Base-by-base conservation (phyloP, 2,888 invertebrate genomes). In the Graphium colonna region DNA sequence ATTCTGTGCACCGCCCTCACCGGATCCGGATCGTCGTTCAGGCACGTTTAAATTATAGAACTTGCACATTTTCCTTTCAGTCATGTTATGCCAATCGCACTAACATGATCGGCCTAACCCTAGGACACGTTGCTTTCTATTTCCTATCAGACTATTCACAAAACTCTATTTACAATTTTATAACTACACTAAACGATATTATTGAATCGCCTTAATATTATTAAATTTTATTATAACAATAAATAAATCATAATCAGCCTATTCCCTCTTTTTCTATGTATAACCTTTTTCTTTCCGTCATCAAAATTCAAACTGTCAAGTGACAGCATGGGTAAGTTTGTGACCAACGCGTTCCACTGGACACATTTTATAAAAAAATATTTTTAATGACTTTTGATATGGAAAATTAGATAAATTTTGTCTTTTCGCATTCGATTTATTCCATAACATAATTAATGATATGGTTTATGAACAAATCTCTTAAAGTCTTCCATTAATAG, bases 211-310 rank as follows among this genome's bases (percentile, higher is more conserved):
- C 68, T 68, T 65, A 65, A 63, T 63, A 61, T 54, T 68, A 72
- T 68, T 74, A 65, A 67, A 63, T 68, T 68, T 68, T 61, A 60
- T 63, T 66, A 64, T 71, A 71, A 64, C 63, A 76, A 59, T 73
- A 72, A 69, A 68, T 76, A 71, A 70, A 68, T 70, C 71, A 71
- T 73, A 70, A 72, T 78, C 79, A 84, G 73, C 81, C 81, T 80
- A 88, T 84, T 83, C 80, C 83, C 78, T 81, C 79, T 83, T 81
- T 86, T 80, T 78, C 82, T 82, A 75, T 83, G 72, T 82, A 78
- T 87, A 88, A 88, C 88, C 88, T 89, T 86, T 84, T 85, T 80
- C 86, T 87, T 85, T 85, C 88, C 84, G 87, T 88, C 87, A 88
- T 88, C 87, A 87, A 86, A 82, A 83, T 83, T 83, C 79, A 82